Evolutionary conservation across 2,888 invertebrate genomes (phyloP).

Genomic region (Branchinecta sandiegonensis): DNA sequence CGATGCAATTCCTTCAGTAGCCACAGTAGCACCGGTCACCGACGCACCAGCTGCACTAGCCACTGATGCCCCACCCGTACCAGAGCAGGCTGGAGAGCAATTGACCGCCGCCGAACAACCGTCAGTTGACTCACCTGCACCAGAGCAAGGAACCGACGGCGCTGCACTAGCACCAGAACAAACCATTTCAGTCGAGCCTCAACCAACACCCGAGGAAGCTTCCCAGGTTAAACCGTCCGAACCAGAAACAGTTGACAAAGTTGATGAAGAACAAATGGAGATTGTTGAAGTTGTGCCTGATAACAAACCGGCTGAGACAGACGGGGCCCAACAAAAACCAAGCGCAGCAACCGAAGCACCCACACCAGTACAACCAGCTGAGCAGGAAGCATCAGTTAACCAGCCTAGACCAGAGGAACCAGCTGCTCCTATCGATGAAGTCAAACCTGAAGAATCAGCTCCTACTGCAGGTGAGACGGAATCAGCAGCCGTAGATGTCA

Average conservation of each 20-base stretch:
- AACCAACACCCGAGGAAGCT: neutral
- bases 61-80: neutral
- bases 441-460: slow-evolving; percentile 20
- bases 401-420: neutral
- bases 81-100: neutral
- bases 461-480: slow-evolving; percentile 17
- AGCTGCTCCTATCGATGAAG: slow-evolving; percentile 18
- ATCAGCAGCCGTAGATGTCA: neutral
- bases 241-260: neutral
- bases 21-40: neutral
- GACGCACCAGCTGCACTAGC: neutral
- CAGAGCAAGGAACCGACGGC: neutral
- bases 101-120: too few species aligned
- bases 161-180: slow-evolving; percentile 20
- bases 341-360: neutral
- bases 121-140: too few species aligned
- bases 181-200: neutral
- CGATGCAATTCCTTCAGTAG: slow-evolving; percentile 19
- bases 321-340: too few species aligned
- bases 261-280: too few species aligned
- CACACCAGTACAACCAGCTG: slow-evolving; percentile 13
- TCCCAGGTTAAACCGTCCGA: neutral
- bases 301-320: too few species aligned
- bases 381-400: slow-evolving; percentile 1
- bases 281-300: too few species aligned